Evolutionary conservation across 2,888 invertebrate genomes (phyloP), one percentile per base, ranked within the genome.

Genomic region (Drosophila antonietae): DNA sequence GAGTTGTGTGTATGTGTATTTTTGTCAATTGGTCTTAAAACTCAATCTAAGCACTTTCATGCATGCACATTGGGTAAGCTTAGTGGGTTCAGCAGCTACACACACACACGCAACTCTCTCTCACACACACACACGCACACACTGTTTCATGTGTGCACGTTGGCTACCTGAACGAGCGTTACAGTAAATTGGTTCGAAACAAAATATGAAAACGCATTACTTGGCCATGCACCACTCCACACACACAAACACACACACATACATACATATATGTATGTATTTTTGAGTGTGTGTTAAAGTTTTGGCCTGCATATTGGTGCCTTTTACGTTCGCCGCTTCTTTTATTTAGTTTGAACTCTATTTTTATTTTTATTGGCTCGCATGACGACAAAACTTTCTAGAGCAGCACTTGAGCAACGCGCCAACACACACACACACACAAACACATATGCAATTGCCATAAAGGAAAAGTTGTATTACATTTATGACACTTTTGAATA

Each of bases 391-490:
- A 68, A 88, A 85, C 68, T 81, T 82, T 79, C 78, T 68, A 63
- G 73, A 85, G 77, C 78, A 71, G 47, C 80, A 82, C 85, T 83
- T 69, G 85, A 88, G 77, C 73, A 73, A 67, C 75, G 72, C 75
- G 69, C 75, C 72, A 72, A 78, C 84, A 73, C 46, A 28, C 37
- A 75, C 33, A 43, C 43, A 65, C 18, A 58, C 20, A 31, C 9
- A 55, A n/a, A 31, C 46, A 44, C 43, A 31, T 28, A 49, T 65
- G 58, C 58, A 74, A 53, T 59, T 47, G 75, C 72, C 78, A 83
- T 88, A 86, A 78, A 81, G 87, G 74, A 79, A 88, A 84, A 84
- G 89, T 88, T 84, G 79, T 86, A 86, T 88, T 69, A 73, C 64
- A 64, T 78, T 67, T 67, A 41, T 55, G 35, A 88, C 84, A 85